phyloP scores from a whole-genome alignment of 1,140 invertebrate genomes.

The Ooceraea biroi region DNA sequence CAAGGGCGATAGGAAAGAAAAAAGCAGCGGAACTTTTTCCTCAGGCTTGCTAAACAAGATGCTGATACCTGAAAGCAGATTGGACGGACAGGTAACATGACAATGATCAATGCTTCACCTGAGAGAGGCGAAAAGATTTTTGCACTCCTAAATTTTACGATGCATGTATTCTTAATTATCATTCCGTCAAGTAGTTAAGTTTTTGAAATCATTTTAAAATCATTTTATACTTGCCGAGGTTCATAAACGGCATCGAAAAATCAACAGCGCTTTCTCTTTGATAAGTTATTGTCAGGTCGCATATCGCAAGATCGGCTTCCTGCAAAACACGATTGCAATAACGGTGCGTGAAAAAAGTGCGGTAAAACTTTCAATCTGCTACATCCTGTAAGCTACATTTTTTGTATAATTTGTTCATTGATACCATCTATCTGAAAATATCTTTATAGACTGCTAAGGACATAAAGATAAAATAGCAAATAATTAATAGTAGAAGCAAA shows the following conservation, averaged over 20 bases:
- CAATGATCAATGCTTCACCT: too few relatives aligned
- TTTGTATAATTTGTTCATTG: too few relatives aligned
- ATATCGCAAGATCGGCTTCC: slow-evolving; percentile 96
- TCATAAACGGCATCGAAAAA: slow-evolving; percentile 97
- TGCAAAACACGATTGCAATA: slow-evolving; percentile 78
- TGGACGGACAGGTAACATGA: too few relatives aligned
- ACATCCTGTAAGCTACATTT: too few relatives aligned
- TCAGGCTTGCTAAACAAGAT: slow-evolving; percentile 92
- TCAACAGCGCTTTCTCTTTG: slow-evolving; percentile 94
- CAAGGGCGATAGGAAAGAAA: slow-evolving; percentile 94
- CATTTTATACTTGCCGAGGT: slow-evolving; percentile 87
- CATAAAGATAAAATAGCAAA: too few relatives aligned
- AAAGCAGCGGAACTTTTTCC: slow-evolving; percentile 90
- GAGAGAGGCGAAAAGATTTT: too few relatives aligned
- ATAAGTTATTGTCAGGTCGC: slow-evolving; percentile 96
- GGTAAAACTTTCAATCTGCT: background rate
- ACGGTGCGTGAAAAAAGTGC: background rate
- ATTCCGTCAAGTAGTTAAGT: background rate
- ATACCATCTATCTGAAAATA: too few relatives aligned
- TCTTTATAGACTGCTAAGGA: too few relatives aligned
- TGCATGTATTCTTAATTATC: too few relatives aligned
- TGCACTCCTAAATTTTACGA: too few relatives aligned
- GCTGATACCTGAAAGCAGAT: slow-evolving; percentile 88
- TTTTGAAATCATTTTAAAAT: slow-evolving; percentile 44
- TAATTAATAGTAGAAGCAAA: too few relatives aligned